Evolutionary conservation across 2,113 vertebrate species (phyloP).

Genomic region (Antennarius striatus): DNA sequence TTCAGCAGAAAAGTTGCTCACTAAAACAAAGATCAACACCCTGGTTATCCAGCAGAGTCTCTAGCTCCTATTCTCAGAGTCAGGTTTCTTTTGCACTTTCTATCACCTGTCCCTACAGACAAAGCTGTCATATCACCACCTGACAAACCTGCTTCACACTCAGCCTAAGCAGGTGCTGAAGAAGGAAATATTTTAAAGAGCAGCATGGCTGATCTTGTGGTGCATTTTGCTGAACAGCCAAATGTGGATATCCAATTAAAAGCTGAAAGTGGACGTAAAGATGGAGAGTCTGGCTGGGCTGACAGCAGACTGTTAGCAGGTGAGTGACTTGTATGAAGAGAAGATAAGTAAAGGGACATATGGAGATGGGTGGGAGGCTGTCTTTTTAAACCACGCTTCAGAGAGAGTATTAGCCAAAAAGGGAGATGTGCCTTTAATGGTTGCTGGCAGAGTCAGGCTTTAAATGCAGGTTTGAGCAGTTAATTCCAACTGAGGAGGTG

Average conservation of each 20-base stretch:
- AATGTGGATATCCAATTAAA: conserved; percentile 47
- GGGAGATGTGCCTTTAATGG: conserved; percentile 40
- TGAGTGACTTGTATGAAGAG: conserved; percentile 48
- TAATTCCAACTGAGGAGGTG: conserved; percentile 20
- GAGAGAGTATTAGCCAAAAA: conserved; percentile 27
- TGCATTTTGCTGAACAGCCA: conserved; percentile 32
- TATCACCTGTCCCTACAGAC: conserved; percentile 11
- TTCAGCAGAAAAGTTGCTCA: not conserved
- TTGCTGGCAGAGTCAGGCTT: conserved; percentile 29
- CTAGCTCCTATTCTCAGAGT: conserved; percentile 2
- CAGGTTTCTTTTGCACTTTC: conserved; percentile 9
- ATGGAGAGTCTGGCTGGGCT: conserved; percentile 20
- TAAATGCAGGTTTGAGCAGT: conserved; percentile 37
- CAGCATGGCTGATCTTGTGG: conserved; percentile 1
- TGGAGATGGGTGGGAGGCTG: conserved; percentile 33
- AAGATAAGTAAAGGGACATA: conserved; percentile 40
- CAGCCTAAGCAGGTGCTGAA: conserved; percentile 33
- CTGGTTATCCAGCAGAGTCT: not conserved
- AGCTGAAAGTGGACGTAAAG: conserved; percentile 16
- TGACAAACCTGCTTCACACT: conserved; percentile 27
- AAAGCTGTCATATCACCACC: conserved; percentile 23
- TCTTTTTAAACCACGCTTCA: conserved; percentile 42
- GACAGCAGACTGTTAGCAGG: conserved; percentile 32
- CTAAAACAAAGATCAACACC: conserved; percentile 8
- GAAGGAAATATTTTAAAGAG: conserved; percentile 28